phyloP scores from a whole-genome alignment of 2,797 vertebrate genomes.

The Liasis olivaceus region DNA sequence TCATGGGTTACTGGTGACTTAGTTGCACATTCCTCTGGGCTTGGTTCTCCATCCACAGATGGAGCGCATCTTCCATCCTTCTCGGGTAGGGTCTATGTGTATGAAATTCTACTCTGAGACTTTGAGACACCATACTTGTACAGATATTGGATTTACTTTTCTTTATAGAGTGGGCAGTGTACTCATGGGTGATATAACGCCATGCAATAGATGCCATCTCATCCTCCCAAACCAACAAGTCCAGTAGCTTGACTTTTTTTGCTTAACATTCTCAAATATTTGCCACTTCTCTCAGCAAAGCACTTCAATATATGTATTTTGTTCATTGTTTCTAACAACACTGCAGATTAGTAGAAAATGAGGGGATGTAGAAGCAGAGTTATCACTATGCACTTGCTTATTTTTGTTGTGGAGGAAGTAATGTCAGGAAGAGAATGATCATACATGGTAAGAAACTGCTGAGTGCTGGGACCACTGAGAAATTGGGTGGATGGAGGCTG shows the following conservation, averaged over 20 bases:
- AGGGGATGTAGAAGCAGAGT: neutral
- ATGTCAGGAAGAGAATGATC: neutral
- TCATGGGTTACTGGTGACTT: too few relatives aligned
- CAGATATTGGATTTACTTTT: neutral
- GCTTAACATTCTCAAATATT: neutral
- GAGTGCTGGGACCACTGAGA: neutral
- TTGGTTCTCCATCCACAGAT: neutral
- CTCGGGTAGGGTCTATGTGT: neutral
- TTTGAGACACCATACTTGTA: neutral
- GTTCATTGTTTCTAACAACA: neutral
- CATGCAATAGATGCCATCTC: neutral
- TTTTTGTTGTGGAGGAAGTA: neutral
- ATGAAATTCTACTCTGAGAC: neutral
- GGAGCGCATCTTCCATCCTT: neutral
- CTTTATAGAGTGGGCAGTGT: neutral
- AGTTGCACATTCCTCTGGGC: neutral
- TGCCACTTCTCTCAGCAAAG: neutral
- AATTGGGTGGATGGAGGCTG: neutral
- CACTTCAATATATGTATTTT: neutral
- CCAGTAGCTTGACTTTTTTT: neutral
- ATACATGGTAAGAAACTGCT: neutral
- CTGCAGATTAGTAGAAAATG: neutral
- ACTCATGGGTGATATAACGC: neutral
- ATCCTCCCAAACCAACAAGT: neutral
- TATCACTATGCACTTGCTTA: too few relatives aligned